A percentile compares a stretch with the other conserved stretches of the same genome.
Conservation (phyloP, 2,797 vertebrate species). For the Channallabes apus region DNA sequence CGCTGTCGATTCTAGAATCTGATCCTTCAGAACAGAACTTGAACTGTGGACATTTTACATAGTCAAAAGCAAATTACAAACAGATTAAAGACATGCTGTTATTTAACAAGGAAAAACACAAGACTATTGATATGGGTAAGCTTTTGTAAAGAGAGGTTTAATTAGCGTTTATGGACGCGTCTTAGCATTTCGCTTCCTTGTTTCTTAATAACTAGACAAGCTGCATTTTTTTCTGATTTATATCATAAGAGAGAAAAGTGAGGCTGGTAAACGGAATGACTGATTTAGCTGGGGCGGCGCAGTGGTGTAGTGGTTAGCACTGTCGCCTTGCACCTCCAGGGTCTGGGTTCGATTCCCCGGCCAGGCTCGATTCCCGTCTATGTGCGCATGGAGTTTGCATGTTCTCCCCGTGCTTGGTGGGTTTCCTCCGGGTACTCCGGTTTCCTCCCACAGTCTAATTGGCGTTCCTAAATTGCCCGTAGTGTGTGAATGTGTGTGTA, state of each 20-base stretch:
- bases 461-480: too few species aligned
- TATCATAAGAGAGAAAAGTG: background rate
- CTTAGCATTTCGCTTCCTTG: background rate
- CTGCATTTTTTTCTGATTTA: background rate
- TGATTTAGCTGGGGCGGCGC: background rate
- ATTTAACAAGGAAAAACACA: background rate
- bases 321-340: too few species aligned
- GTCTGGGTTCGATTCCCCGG: too few species aligned
- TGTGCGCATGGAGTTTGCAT: too few species aligned
- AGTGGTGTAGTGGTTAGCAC: too few species aligned
- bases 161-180: background rate
- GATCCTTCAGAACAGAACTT: background rate
- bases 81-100: background rate
- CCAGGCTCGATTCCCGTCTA: too few species aligned
- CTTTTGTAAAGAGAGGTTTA: background rate
- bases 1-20: background rate
- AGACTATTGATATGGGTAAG: background rate
- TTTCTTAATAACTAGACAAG: background rate
- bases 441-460: too few species aligned
- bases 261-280: background rate
- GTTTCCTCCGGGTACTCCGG: too few species aligned
- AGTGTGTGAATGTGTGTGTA: too few species aligned
- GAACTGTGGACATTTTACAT: background rate
- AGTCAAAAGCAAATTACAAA: background rate
- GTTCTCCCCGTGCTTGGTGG: too few species aligned